These are phyloP conservation scores for Alexandromys fortis DNA, from an alignment of 2,113 vertebrate genomes.

Conservation along the genomic window DNA sequence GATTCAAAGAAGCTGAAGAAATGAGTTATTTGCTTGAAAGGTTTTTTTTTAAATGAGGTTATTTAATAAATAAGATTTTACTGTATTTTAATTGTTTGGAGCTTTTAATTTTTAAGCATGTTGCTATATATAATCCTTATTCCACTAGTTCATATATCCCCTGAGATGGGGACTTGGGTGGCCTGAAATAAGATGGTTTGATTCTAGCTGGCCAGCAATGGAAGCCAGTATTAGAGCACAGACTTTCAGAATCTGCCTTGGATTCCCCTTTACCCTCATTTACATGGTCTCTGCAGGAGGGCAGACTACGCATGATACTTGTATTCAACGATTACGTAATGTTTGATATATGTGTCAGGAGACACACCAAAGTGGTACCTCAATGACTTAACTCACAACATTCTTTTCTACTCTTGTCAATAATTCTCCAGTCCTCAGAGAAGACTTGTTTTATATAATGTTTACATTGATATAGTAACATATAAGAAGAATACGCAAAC, in stretches of 20 bases:
- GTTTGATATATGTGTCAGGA: not conserved
- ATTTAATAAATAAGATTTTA: not conserved
- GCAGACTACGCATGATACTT: not conserved
- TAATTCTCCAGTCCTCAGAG: slow-evolving; percentile 36
- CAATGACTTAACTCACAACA: not conserved
- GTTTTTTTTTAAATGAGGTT: slow-evolving; percentile 18
- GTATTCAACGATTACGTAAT: not conserved
- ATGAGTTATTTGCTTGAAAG: not conserved
- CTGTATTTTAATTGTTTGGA: not conserved
- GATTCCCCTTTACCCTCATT: not conserved
- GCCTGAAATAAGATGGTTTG: not conserved
- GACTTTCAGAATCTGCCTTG: slow-evolving; percentile 4
- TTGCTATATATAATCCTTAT: not conserved
- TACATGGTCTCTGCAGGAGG: not conserved
- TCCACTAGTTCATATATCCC: not conserved
- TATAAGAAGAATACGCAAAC: not conserved
- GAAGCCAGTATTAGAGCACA: not conserved
- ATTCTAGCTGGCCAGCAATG: not conserved
- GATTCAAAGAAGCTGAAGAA: not conserved
- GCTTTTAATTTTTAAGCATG: not conserved
- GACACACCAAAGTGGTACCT: fast-evolving
- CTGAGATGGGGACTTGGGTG: not conserved
- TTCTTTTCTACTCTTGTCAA: not conserved
- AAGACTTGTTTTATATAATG: not conserved
- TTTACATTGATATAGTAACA: slow-evolving; percentile 22